phyloP scores from a whole-genome alignment of 2,113 vertebrate species.

The Triplophysa siluroides region DNA sequence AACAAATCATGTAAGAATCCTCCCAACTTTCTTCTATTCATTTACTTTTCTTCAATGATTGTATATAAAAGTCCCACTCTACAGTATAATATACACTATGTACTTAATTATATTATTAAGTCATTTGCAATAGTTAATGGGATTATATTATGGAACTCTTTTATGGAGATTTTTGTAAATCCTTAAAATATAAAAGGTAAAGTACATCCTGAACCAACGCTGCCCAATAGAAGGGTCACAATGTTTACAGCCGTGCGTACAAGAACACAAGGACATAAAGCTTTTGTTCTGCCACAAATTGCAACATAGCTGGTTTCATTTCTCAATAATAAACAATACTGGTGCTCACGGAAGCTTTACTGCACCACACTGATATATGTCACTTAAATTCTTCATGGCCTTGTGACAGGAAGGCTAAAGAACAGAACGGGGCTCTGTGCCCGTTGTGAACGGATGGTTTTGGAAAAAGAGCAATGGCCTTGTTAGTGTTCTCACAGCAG shows the following conservation, averaged over 20 bases:
- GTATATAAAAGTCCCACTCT: too few species aligned
- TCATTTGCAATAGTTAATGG: too few species aligned
- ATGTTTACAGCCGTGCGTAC: background rate
- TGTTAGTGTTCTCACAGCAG: slow-evolving; percentile 49
- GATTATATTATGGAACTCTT: too few species aligned
- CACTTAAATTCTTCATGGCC: slow-evolving; percentile 7
- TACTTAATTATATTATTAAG: too few species aligned
- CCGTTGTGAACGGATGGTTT: slow-evolving; percentile 15
- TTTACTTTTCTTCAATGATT: background rate
- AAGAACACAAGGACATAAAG: background rate
- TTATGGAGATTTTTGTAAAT: background rate
- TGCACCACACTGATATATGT: slow-evolving; percentile 18
- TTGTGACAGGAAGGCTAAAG: slow-evolving; percentile 27
- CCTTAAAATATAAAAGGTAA: too few species aligned
- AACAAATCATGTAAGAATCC: slow-evolving; percentile 88
- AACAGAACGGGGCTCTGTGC: slow-evolving; percentile 9
- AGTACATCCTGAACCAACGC: too few species aligned
- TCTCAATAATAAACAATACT: slow-evolving; percentile 15
- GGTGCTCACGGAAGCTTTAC: background rate
- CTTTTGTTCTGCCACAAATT: slow-evolving; percentile 8
- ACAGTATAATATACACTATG: too few species aligned
- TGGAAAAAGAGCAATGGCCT: slow-evolving; percentile 44
- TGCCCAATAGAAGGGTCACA: too few species aligned
- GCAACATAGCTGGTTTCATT: background rate
- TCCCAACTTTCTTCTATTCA: background rate